phyloP scores from a whole-genome alignment of 2,113 vertebrate genomes.

The Psittacus erithacus region DNA sequence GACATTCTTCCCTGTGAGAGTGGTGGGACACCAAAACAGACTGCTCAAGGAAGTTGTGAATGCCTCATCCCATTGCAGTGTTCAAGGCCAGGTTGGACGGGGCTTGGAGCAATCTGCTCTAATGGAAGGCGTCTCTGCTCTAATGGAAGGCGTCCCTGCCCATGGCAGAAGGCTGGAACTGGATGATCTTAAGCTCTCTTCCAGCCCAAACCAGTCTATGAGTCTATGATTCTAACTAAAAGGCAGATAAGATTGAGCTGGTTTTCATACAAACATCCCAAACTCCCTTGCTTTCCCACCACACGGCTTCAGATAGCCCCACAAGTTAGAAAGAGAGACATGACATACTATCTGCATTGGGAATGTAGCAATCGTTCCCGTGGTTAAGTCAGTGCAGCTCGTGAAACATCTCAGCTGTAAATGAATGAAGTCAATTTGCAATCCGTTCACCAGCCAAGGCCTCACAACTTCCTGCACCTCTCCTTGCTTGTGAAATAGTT shows the following conservation, averaged over 20 bases:
- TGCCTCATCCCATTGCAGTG: background rate
- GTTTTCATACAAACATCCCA: background rate
- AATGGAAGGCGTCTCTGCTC: background rate
- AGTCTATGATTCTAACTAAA: background rate
- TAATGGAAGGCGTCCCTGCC: background rate
- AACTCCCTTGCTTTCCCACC: background rate
- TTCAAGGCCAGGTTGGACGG: background rate
- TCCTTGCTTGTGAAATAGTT: background rate
- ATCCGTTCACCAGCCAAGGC: background rate
- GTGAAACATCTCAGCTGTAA: background rate
- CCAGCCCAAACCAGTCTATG: background rate
- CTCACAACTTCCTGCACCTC: background rate
- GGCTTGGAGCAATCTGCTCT: background rate
- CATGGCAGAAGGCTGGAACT: background rate
- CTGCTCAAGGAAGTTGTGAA: background rate
- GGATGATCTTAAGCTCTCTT: background rate
- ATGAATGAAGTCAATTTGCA: background rate
- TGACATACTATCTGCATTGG: fast-evolving
- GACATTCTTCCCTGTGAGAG: background rate
- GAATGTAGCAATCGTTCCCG: background rate
- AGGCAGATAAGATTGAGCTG: background rate
- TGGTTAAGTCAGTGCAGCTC: background rate
- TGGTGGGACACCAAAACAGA: background rate
- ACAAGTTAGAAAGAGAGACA: background rate
- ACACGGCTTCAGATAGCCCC: background rate